These are phyloP conservation scores for Drosophila kanapiae DNA, from an alignment of 1,140 invertebrate genomes.

Conservation along the genomic window DNA sequence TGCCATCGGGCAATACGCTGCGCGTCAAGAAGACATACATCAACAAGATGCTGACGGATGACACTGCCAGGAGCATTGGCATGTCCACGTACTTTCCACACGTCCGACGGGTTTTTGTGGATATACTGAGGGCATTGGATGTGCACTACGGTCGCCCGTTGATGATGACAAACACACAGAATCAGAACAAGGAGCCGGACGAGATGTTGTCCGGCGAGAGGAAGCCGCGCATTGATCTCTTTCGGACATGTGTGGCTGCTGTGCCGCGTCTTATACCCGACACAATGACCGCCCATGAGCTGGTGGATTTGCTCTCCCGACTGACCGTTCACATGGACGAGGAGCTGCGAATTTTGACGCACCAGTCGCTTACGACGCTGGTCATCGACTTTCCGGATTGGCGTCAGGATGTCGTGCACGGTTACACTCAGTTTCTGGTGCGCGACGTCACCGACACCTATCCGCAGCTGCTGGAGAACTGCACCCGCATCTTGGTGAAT, in stretches of 20 bases:
- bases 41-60: constrained; percentile 98
- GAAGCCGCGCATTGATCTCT: constrained; percentile 99
- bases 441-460: constrained; percentile 96
- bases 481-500: constrained; percentile 96
- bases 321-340: constrained; percentile 98
- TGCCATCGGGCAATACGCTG: constrained; percentile 97
- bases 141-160: constrained; percentile 97
- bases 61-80: constrained; percentile 97
- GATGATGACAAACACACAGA: constrained; percentile 98
- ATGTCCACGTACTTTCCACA: constrained; percentile 98
- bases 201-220: constrained; percentile 98
- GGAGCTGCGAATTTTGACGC: constrained; percentile 95
- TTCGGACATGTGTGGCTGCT: constrained; percentile 98
- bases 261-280: constrained; percentile 99
- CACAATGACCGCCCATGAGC: constrained; percentile 96
- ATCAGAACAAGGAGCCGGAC: constrained; percentile 97
- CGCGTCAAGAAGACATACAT: constrained; percentile 98
- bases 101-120: constrained; percentile 97
- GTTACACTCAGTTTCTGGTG: constrained; percentile 97
- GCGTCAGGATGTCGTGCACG: constrained; percentile 97
- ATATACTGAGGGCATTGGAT: constrained; percentile 98
- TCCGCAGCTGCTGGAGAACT: constrained; percentile 96
- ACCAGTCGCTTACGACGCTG: constrained; percentile 97
- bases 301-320: constrained; percentile 96
- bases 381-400: constrained; percentile 98